phyloP scores from a whole-genome alignment of 2,797 vertebrate genomes.

The Tarsius wallacei region DNA sequence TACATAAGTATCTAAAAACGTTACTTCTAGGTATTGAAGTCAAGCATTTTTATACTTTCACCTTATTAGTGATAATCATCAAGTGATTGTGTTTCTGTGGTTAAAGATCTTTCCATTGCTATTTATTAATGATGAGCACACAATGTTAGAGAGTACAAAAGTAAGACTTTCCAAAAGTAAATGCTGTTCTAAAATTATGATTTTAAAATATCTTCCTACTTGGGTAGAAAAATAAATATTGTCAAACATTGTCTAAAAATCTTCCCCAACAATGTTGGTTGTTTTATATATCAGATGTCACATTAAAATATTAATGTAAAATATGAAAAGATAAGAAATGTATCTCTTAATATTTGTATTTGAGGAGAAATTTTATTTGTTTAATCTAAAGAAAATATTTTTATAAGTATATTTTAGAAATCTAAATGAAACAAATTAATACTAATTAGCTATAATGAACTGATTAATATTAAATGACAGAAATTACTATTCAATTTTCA shows the following conservation, averaged over 20 bases:
- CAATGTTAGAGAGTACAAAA: not conserved
- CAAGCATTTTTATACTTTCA: not conserved
- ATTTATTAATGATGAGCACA: not conserved
- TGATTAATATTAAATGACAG: conserved; percentile 15
- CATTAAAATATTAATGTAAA: not conserved
- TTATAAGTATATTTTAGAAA: conserved; percentile 10
- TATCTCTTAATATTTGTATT: not conserved
- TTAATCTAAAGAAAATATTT: no score
- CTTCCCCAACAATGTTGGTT: not conserved
- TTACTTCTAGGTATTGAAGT: not conserved
- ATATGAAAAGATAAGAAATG: not conserved
- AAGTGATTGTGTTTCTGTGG: not conserved
- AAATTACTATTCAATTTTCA: not conserved
- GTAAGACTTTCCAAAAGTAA: not conserved
- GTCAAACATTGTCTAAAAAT: not conserved
- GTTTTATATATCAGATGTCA: conserved; percentile 30
- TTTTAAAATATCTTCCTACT: conserved; percentile 1
- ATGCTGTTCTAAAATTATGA: not conserved
- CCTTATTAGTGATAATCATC: not conserved
- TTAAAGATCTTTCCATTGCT: not conserved
- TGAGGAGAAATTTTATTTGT: no score
- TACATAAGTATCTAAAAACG: not conserved
- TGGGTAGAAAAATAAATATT: not conserved
- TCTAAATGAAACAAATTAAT: conserved; percentile 5
- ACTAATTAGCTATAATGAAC: not conserved